Base-by-base conservation (phyloP, 1,140 invertebrate genomes). In the Drosophila micromelanica region DNA sequence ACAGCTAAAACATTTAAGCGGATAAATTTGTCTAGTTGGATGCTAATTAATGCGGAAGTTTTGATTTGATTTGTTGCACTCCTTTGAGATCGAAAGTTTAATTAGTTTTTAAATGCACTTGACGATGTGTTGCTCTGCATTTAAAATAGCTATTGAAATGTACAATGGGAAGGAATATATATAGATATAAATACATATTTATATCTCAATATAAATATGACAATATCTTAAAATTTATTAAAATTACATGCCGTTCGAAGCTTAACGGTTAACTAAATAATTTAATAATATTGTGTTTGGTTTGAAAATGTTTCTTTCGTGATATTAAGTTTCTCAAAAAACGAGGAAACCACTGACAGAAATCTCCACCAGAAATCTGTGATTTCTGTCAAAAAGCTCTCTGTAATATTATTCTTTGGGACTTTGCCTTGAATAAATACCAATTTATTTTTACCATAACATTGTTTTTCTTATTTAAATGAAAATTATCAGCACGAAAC, bases 31-130 rank as follows among this genome's bases (percentile, higher is more conserved):
- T 40, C 55, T 60, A 54, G 43, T 49, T 30, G 11, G 48, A 46
- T 54, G 55, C n/a, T 67, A 54, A 73, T 73, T 67, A 45, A 54
- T 59, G 48, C 63, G 70, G 70, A 68, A 67, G 70, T 60, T 52
- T 57, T 45, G 13, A 73, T 60, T 60, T 73, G 70, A 73, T 73
- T 73, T 67, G 63, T 35, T 42, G 27, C 32, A 57, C 40, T 46
- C 40, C 55, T 57, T 37, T 27, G 27, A 46, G 11, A 65, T 51
- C 56, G 52, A 63, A 51, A 72, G 13, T 51, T 51, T 42, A 71
- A 64, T 71, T 42, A 49, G n/a, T 15, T 49, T 49, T 11, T 15
- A 37, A 55, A 15, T 70, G 43, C 51, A 64, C 43, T 56, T 64
- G 15, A 56, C 6, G 17, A 27, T 55, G 15, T 37, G 12, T 40